Base-by-base conservation (phyloP, 2,888 invertebrate species). In the Eupithecia vulgata region DNA sequence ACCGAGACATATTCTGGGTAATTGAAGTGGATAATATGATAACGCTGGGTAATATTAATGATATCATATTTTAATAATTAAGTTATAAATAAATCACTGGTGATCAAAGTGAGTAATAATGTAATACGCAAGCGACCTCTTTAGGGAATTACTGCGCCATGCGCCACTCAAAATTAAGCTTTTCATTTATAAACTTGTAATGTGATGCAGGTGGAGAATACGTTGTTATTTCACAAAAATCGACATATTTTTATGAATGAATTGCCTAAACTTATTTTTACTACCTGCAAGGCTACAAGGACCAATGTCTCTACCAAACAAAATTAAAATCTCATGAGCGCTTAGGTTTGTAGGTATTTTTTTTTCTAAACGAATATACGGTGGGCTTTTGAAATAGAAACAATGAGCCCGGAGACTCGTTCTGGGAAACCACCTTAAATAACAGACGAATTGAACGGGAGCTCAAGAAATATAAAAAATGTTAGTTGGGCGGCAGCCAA, bases 21-120 rank as follows among this genome's bases (percentile, higher is more conserved):
- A 76, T 42, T 64, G 65, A 40, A 68, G 48, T 81, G n/a, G n/a
- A n/a, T n/a, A n/a, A n/a, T n/a, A n/a, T n/a, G 80, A 81, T 85
- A 88, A 88, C 86, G 84, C 84, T 76, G 73, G 84, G 82, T 82
- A 83, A 83, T 85, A 85, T 83, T 80, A 83, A 88, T 90, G 90
- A 90, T 85, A 87, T 90, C 90, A 90, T 85, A 78, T 68, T 72
- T 70, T 75, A 75, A 71, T 68, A 72, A 74, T 25, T 67, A 72
- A 67, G 45, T 35, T 42, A 57, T 57, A 57, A 72, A 73, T 75
- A 71, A 73, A 71, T 66, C 69, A 73, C 74, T 57, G 34, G 62
- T 69, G 67, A 73, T 67, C 59, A 66, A 67, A 70, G 73, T 57
- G 59, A 61, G 62, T 62, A 67, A 75, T 70, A 65, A 65, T 72